phyloP scores from a whole-genome alignment of 2,113 vertebrate genomes.

The Rafetus swinhoei region DNA sequence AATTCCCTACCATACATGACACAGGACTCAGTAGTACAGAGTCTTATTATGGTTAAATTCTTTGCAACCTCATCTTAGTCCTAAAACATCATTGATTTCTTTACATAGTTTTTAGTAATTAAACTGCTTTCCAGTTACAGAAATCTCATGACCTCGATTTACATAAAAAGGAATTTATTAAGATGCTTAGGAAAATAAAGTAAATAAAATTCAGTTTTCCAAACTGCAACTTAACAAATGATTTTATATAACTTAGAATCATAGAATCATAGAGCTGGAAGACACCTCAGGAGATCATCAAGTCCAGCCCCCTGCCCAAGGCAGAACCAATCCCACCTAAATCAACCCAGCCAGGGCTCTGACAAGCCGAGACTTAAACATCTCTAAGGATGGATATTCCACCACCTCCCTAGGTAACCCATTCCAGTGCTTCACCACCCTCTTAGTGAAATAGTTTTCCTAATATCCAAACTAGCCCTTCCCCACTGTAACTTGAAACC shows the following conservation, averaged over 20 bases:
- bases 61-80: constrained; percentile 19
- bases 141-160: constrained; percentile 1
- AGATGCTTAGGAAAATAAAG: constrained; percentile 12
- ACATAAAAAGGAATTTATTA: background rate
- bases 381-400: no score
- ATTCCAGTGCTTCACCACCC: no score
- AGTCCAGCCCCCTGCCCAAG: no score
- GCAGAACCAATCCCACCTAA: no score
- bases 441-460: no score
- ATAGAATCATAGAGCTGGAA: no score
- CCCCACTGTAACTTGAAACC: no score
- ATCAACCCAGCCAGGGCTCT: no score
- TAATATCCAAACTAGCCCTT: no score
- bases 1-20: constrained; percentile 41
- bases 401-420: no score
- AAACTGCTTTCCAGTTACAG: constrained; percentile 36
- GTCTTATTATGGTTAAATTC: constrained; percentile 46
- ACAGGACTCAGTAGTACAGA: background rate
- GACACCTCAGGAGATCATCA: no score
- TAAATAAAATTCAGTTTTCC: constrained; percentile 2
- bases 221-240: background rate
- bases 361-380: no score
- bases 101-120: constrained; percentile 17
- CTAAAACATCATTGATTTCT: constrained; percentile 9
- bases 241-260: background rate